Percentiles rank a stretch among this genome's conserved stretches.
Evolutionary conservation across 1,140 invertebrate species (phyloP).

Genomic region (Apis dorsata): DNA sequence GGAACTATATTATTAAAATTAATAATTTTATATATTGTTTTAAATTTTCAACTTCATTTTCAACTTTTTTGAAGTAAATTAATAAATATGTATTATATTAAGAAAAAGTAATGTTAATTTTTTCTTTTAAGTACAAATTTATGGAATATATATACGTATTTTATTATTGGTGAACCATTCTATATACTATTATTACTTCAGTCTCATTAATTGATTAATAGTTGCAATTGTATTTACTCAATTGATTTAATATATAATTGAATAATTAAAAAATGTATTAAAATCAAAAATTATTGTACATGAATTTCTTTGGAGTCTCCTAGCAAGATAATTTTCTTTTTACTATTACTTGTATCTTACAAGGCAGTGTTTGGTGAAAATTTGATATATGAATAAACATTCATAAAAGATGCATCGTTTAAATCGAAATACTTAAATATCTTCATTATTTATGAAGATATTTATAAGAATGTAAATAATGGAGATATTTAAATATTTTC

Average conservation of each 20-base stretch:
- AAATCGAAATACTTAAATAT: neutral
- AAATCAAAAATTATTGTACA: neutral
- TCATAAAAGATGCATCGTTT: neutral
- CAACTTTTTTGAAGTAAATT: neutral
- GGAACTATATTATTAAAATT: neutral
- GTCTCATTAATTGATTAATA: constrained; percentile 28
- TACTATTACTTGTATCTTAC: constrained; percentile 50
- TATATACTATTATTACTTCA: constrained; percentile 16
- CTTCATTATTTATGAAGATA: too few relatives aligned
- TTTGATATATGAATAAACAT: neutral
- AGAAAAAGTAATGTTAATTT: neutral
- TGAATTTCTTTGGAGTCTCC: constrained; percentile 50
- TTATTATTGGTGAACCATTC: neutral
- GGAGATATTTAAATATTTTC: too few relatives aligned
- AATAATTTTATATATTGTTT: constrained; percentile 17
- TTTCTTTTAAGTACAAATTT: constrained; percentile 14
- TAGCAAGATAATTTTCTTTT: constrained; percentile 30
- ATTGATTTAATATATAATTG: constrained; percentile 2
- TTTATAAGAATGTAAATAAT: too few relatives aligned
- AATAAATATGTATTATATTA: constrained; percentile 7
- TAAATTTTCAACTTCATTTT: neutral
- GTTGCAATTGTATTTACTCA: neutral
- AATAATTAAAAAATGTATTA: constrained; percentile 2
- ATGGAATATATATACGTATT: neutral
- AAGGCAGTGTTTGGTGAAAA: constrained; percentile 47